Conservation (phyloP, 2,888 invertebrate genomes). For the Limenitis arthemis region DNA sequence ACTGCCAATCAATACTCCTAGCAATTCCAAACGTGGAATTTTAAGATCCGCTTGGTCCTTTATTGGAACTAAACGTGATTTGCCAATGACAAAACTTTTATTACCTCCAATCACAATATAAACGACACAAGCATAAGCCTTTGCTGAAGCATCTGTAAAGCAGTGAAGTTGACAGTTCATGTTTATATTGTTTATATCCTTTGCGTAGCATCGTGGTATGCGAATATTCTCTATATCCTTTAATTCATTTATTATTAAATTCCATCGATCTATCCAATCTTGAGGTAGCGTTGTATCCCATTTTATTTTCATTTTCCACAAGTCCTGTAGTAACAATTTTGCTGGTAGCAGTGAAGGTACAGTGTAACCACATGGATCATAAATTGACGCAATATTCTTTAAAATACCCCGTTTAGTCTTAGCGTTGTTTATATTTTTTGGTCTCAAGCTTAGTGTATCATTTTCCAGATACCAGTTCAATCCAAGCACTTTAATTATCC, state of each 20-base stretch:
- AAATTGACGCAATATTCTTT: background rate
- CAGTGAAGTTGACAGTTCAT: background rate
- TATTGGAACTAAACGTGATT: slow-evolving; percentile 14
- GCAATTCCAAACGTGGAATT: slow-evolving; percentile 8
- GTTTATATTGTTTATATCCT: background rate
- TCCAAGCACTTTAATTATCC: background rate
- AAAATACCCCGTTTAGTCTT: slow-evolving; percentile 4
- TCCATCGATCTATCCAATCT: background rate
- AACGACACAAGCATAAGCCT: slow-evolving; percentile 8
- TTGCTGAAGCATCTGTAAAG: background rate
- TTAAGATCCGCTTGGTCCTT: slow-evolving; percentile 9
- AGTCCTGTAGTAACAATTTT: slow-evolving; percentile 12
- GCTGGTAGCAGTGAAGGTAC: slow-evolving; percentile 3
- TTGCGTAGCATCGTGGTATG: too few relatives aligned
- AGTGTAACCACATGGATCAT: slow-evolving; percentile 13
- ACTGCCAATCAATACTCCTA: slow-evolving; percentile 7
- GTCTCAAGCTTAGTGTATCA: background rate
- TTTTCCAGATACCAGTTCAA: background rate
- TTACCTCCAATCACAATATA: slow-evolving; percentile 6
- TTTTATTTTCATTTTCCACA: slow-evolving; percentile 10
- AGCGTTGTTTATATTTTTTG: background rate
- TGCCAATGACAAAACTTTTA: slow-evolving; percentile 20
- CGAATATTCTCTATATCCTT: background rate
- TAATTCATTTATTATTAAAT: too few relatives aligned
- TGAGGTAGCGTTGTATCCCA: slow-evolving; percentile 6